phyloP scores from a whole-genome alignment of 2,888 invertebrate species.

The Cerceris ruficornis region DNA sequence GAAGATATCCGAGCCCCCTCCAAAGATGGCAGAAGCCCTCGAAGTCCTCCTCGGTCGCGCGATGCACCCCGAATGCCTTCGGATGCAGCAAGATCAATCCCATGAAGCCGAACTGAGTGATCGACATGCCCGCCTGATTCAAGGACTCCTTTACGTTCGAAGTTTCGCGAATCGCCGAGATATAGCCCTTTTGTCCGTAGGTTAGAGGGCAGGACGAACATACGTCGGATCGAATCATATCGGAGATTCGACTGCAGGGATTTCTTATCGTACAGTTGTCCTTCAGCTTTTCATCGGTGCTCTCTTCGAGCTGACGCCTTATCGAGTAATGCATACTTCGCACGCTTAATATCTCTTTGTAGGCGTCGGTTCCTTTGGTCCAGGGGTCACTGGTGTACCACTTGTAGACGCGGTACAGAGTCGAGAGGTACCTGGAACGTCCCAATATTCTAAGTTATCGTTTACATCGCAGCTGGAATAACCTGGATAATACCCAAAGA shows the following conservation, averaged over 20 bases:
- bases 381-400: conserved; percentile 83
- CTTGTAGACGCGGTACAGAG: conserved; percentile 79
- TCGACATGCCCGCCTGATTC: conserved; percentile 83
- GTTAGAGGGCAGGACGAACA: conserved; percentile 59
- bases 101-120: conserved; percentile 83
- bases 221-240: conserved; percentile 61
- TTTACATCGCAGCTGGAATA: too few relatives aligned
- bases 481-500: too few relatives aligned
- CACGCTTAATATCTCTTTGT: conserved; percentile 81
- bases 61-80: conserved; percentile 77
- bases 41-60: conserved; percentile 80
- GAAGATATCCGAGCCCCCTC: conserved; percentile 82
- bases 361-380: conserved; percentile 79
- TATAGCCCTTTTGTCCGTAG: conserved; percentile 35
- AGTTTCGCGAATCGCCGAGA: not conserved
- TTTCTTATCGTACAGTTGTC: conserved; percentile 54
- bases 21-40: conserved; percentile 83
- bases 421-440: conserved; percentile 80
- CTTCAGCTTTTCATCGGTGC: conserved; percentile 60
- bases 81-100: conserved; percentile 82
- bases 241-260: conserved; percentile 61
- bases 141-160: conserved; percentile 61
- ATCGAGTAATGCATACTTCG: conserved; percentile 80
- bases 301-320: conserved; percentile 67
- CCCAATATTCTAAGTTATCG: not conserved